Percentiles rank a stretch among this genome's conserved stretches.
These are phyloP conservation scores for Coendou prehensilis DNA, from an alignment of 2,797 vertebrate species.

Conservation along the genomic window DNA sequence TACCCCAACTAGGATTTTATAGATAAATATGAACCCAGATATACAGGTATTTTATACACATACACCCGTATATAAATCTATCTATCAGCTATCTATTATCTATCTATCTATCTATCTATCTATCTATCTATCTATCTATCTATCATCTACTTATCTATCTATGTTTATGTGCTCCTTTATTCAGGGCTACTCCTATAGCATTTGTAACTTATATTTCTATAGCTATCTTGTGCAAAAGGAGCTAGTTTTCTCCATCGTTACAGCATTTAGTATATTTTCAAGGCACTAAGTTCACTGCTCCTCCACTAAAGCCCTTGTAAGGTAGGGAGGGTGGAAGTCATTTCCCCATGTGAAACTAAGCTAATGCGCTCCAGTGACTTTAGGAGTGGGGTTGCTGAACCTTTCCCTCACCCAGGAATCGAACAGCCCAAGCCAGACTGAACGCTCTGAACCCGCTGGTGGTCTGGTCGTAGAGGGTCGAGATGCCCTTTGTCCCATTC, in stretches of 20 bases:
- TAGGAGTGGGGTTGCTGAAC: background rate
- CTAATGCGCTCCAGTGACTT: background rate
- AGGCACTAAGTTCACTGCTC: background rate
- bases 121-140: background rate
- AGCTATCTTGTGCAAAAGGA: background rate
- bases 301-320: background rate
- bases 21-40: background rate
- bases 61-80: background rate
- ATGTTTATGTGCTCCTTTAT: background rate
- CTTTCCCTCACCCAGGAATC: background rate
- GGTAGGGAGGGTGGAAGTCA: background rate
- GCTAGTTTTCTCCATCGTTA: background rate
- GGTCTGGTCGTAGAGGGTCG: slow-evolving; percentile 43
- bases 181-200: background rate
- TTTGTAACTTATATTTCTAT: slow-evolving; percentile 4
- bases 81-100: background rate
- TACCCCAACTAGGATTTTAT: background rate
- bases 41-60: background rate
- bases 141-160: too few species aligned
- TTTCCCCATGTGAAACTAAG: background rate
- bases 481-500: slow-evolving; percentile 74
- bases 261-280: background rate
- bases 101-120: background rate
- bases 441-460: background rate
- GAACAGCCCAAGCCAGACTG: background rate